phyloP scores from a whole-genome alignment of 2,797 vertebrate genomes.

The Anolis apletophallus region DNA sequence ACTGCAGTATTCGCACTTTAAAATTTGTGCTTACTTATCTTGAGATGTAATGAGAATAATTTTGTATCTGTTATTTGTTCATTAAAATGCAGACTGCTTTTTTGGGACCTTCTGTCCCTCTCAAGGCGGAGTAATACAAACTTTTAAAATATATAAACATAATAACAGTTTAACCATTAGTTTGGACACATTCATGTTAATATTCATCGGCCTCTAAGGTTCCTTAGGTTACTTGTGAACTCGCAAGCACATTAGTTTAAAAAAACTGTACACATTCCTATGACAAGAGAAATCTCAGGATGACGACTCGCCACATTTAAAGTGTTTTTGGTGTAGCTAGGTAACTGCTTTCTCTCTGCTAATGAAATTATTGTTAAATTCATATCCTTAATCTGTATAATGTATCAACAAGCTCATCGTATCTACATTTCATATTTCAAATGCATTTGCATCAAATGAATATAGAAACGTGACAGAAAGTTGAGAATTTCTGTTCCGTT shows the following conservation, averaged over 20 bases:
- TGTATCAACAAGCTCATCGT: background rate
- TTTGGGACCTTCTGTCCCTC: background rate
- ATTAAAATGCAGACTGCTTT: background rate
- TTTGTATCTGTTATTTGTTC: background rate
- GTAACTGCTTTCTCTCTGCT: background rate
- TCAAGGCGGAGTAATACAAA: background rate
- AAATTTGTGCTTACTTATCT: background rate
- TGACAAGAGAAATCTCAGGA: background rate
- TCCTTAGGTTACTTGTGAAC: background rate
- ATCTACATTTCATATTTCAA: background rate
- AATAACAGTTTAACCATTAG: background rate
- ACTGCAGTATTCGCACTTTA: background rate
- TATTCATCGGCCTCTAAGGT: background rate
- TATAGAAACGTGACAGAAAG: too few relatives aligned
- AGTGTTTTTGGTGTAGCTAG: background rate
- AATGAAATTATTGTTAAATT: background rate
- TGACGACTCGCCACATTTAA: background rate
- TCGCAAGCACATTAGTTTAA: background rate
- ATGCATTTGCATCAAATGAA: too few relatives aligned
- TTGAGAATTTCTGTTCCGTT: too few relatives aligned
- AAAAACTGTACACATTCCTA: too few relatives aligned
- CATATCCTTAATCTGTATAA: background rate
- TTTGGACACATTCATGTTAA: background rate
- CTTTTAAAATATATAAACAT: background rate
- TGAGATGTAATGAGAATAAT: background rate